Percentiles rank a stretch among this genome's conserved stretches.
phyloP scores from a whole-genome alignment of 2,888 invertebrate species.

The Priocnemis perturbator region DNA sequence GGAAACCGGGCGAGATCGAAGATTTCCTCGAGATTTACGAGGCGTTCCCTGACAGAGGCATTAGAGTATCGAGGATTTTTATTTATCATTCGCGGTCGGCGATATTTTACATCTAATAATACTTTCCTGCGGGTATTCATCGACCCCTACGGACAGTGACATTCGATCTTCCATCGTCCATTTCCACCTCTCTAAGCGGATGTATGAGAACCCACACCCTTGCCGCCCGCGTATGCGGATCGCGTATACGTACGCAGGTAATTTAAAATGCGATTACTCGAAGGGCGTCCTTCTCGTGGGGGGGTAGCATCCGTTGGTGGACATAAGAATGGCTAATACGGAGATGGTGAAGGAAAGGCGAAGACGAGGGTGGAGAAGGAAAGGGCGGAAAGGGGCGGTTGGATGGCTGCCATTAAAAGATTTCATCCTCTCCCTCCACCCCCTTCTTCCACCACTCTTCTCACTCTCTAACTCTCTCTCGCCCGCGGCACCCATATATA shows the following conservation, averaged over 20 bases:
- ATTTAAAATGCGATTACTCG: constrained; percentile 71
- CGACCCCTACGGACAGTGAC: constrained; percentile 44
- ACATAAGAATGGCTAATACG: constrained; percentile 73
- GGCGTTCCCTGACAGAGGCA: no score
- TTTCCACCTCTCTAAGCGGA: constrained; percentile 36
- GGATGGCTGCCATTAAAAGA: constrained; percentile 74
- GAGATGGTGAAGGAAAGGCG: constrained; percentile 52
- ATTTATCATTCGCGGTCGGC: no score
- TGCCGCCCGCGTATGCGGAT: constrained; percentile 6
- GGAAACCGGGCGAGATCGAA: no score
- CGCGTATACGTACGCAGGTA: constrained; percentile 58
- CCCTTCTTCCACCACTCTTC: constrained; percentile 31
- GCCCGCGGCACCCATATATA: constrained; percentile 68
- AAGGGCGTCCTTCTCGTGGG: constrained; percentile 61
- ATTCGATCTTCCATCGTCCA: constrained; percentile 51
- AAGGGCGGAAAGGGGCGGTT: constrained; percentile 45
- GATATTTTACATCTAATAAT: no score
- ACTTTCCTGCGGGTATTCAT: constrained; percentile 22
- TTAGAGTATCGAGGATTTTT: no score
- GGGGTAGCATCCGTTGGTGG: constrained; percentile 65
- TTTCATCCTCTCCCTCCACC: constrained; percentile 62
- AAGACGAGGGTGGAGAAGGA: constrained; percentile 35
- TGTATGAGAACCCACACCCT: constrained; percentile 16
- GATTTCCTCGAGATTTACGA: no score
- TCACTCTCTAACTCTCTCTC: constrained; percentile 34